phyloP scores from a whole-genome alignment of 2,888 invertebrate species.

The Glyphotaelius pellucidus region DNA sequence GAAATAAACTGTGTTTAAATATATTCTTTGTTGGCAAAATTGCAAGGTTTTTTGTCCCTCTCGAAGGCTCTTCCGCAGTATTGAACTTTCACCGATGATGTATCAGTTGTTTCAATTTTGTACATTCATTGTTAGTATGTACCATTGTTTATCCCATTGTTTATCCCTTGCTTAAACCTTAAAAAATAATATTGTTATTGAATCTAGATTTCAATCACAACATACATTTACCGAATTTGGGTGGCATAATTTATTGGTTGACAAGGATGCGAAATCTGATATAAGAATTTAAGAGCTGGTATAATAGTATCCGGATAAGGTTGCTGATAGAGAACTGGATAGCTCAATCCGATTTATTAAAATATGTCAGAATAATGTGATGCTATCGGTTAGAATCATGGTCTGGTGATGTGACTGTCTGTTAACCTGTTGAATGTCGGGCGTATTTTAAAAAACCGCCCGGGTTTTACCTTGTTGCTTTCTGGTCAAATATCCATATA shows the following conservation, averaged over 20 bases:
- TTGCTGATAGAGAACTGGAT: not conserved
- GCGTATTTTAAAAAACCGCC: too few relatives aligned
- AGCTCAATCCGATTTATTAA: not conserved
- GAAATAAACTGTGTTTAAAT: too few relatives aligned
- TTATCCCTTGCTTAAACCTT: not conserved
- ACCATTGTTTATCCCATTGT: slow-evolving; percentile 2
- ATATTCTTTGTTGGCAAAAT: too few relatives aligned
- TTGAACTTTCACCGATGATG: too few relatives aligned
- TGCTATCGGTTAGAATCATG: not conserved
- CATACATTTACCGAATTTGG: not conserved
- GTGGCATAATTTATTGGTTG: not conserved
- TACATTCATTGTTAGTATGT: not conserved
- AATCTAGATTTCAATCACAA: not conserved
- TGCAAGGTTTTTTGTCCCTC: too few relatives aligned
- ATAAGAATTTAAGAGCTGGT: not conserved
- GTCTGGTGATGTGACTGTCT: not conserved
- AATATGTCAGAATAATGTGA: not conserved
- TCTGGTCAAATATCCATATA: too few relatives aligned
- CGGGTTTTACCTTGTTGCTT: too few relatives aligned
- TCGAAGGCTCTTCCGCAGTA: too few relatives aligned
- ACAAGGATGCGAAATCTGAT: too few relatives aligned
- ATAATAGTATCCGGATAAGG: not conserved
- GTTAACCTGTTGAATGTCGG: too few relatives aligned
- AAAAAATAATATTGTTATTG: not conserved
- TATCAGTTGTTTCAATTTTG: not conserved